Conservation (phyloP, 2,797 vertebrate genomes). For the Glossophaga mutica region DNA sequence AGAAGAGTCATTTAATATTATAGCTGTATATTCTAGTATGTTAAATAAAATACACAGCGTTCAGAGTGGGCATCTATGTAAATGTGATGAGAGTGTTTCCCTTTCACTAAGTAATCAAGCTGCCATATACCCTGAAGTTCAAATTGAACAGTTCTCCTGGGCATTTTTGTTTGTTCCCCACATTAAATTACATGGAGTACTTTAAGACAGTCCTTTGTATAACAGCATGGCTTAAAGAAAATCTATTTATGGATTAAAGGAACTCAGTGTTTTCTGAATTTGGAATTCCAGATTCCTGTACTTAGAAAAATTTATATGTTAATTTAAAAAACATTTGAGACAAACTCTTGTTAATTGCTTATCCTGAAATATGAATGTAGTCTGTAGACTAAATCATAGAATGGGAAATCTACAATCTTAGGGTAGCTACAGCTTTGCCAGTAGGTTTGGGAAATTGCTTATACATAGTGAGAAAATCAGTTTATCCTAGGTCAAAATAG, state of each 20-base stretch:
- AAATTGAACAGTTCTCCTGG: slow-evolving; percentile 48
- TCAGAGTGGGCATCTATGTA: not conserved
- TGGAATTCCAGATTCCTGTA: slow-evolving; percentile 23
- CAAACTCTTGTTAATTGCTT: not conserved
- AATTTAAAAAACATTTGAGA: not conserved
- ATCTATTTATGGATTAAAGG: slow-evolving; percentile 53
- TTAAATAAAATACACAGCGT: not conserved
- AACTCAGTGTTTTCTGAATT: slow-evolving; percentile 16
- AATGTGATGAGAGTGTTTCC: slow-evolving; percentile 26
- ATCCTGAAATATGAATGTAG: not conserved
- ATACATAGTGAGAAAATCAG: not conserved
- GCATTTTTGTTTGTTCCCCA: slow-evolving; percentile 47
- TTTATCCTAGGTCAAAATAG: not conserved
- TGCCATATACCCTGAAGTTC: slow-evolving; percentile 44
- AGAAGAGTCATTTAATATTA: slow-evolving; percentile 40
- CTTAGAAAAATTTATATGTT: not conserved
- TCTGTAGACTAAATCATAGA: not conserved
- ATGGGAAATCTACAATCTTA: not conserved
- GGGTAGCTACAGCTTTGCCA: not conserved
- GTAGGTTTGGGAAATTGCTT: not conserved
- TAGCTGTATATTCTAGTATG: not conserved
- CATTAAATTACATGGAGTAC: slow-evolving; percentile 27
- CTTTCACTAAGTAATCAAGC: slow-evolving; percentile 41
- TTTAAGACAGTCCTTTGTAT: slow-evolving; percentile 30
- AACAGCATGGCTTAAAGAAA: slow-evolving; percentile 49